Conservation (phyloP, 2,888 invertebrate genomes). For the Sturmia bella region DNA sequence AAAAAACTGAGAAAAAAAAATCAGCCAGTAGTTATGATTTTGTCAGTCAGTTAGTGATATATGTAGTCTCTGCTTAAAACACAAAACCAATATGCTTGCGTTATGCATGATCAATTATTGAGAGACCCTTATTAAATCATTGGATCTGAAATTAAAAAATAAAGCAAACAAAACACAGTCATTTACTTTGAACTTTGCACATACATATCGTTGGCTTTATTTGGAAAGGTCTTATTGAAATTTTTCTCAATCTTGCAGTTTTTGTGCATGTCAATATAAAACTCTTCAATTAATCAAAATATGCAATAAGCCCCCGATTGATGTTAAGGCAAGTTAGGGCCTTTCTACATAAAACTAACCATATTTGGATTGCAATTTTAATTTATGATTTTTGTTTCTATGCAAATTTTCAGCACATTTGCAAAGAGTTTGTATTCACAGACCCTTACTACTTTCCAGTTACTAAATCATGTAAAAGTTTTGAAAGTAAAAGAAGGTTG, state of each 20-base stretch:
- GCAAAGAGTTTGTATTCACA: conserved; percentile 48
- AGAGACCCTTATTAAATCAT: conserved; percentile 65
- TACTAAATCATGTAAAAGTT: conserved; percentile 32
- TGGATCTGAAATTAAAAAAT: conserved; percentile 40
- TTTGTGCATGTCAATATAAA: no score
- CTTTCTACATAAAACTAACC: no score
- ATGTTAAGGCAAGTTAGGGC: no score
- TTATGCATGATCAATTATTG: conserved; percentile 61
- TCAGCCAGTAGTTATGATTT: conserved; percentile 31
- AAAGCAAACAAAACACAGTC: neutral
- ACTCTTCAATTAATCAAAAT: no score
- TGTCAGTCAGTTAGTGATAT: conserved; percentile 24
- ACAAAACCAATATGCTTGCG: conserved; percentile 55
- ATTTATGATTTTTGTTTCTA: conserved; percentile 14
- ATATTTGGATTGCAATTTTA: conserved; percentile 9
- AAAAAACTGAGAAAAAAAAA: no score
- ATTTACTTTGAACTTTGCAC: neutral
- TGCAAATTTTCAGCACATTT: conserved; percentile 56
- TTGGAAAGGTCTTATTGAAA: no score
- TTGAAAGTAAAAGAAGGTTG: conserved; percentile 35
- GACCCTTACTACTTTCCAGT: conserved; percentile 9
- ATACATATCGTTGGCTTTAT: no score
- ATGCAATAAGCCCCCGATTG: no score
- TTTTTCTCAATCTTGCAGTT: no score
- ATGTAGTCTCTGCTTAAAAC: neutral